These are phyloP conservation scores for Drosophila limbata DNA, from an alignment of 2,888 invertebrate species.

Conservation along the genomic window DNA sequence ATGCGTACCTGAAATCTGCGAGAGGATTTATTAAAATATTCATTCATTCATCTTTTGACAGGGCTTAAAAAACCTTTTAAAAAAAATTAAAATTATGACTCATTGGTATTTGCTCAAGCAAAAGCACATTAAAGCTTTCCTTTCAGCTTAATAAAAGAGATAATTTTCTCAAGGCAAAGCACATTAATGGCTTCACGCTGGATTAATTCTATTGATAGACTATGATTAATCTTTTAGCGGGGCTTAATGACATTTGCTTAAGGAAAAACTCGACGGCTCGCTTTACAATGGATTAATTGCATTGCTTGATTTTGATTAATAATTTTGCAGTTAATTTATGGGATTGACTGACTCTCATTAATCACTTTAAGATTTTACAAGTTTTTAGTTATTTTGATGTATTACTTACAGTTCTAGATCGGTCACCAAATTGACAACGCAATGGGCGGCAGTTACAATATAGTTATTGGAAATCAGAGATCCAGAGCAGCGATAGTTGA, in stretches of 20 bases:
- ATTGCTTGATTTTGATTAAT: neutral
- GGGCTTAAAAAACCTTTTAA: neutral
- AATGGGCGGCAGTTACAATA: slow-evolving; percentile 88
- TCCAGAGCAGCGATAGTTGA: slow-evolving; percentile 86
- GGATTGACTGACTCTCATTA: neutral
- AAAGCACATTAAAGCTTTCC: too few relatives aligned
- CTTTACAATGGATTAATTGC: neutral
- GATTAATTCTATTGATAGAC: neutral
- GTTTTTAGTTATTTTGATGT: neutral
- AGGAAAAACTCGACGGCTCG: neutral
- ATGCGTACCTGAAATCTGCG: slow-evolving; percentile 87
- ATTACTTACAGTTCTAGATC: slow-evolving; percentile 85
- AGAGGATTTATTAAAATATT: slow-evolving; percentile 13
- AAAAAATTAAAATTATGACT: too few relatives aligned
- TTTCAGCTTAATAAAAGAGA: too few relatives aligned
- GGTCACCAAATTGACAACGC: slow-evolving; percentile 86
- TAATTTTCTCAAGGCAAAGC: too few relatives aligned
- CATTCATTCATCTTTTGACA: neutral
- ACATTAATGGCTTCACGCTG: too few relatives aligned
- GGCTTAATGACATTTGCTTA: neutral
- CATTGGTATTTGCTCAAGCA: too few relatives aligned
- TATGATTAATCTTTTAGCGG: neutral
- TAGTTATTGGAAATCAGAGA: slow-evolving; percentile 87
- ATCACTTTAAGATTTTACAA: neutral
- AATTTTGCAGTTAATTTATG: neutral